These are phyloP conservation scores for Lamellibrachia satsuma DNA, from an alignment of 2,888 invertebrate species.

Conservation along the genomic window DNA sequence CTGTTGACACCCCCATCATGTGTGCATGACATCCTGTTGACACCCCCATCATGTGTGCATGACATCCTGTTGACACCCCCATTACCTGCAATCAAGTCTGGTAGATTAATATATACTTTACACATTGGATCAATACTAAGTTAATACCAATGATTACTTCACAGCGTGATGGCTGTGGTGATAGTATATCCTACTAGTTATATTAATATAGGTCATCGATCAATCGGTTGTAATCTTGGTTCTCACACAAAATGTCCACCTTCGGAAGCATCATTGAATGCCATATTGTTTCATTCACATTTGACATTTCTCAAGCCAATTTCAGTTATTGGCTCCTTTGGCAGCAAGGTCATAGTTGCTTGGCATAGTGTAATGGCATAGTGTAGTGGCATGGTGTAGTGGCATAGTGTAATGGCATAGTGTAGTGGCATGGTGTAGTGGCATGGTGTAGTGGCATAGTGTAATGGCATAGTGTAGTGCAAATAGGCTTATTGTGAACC, in stretches of 20 bases:
- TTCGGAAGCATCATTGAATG: not conserved
- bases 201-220: not conserved
- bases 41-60: not conserved
- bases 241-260: not conserved
- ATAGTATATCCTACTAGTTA: not conserved
- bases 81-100: not conserved
- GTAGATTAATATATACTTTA: not conserved
- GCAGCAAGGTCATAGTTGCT: not conserved
- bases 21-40: no score
- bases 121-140: not conserved
- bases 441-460: no score
- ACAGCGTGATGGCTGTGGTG: not conserved
- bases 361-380: not conserved
- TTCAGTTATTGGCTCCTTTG: not conserved
- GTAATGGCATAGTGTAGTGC: not conserved
- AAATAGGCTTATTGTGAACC: not conserved
- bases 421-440: not conserved
- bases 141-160: conserved; percentile 9
- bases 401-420: not conserved
- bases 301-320: not conserved
- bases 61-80: not conserved
- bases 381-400: no score
- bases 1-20: no score
- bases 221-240: not conserved
- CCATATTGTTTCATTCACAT: not conserved